Base-by-base conservation (phyloP, 2,888 invertebrate genomes). In the Ceramica pisi region DNA sequence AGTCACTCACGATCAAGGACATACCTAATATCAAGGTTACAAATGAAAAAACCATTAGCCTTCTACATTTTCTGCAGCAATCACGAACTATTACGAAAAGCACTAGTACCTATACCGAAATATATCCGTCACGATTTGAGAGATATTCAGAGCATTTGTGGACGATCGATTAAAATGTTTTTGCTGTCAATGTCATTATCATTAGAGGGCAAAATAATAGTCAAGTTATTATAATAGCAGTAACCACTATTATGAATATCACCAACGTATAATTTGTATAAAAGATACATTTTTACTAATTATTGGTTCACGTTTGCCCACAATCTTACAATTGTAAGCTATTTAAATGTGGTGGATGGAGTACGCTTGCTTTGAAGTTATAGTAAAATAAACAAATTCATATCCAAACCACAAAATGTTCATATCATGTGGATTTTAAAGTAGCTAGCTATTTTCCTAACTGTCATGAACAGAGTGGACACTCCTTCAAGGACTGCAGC, bases 71-170 rank as follows among this genome's bases (percentile, higher is more conserved):
- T 57, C 26, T n/a, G 10, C 26, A 19, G 23, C 55, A 55, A 60
- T 60, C 16, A 38, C 12, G 21, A 14, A 31, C 8, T 10, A 44
- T 59, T 41, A 50, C 9, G 50, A 55, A 26, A 59, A 23, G 26
- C 50, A 48, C 35, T 62, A 41, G 23, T 1, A 64, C 7, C 7
- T 38, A 38, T 1, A 51, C 12, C 10, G n/a, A 56, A 73, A 56
- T 53, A 31, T 46, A 53, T 53, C 70, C 2, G 55, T 73, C 74
- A 76, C 80, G 74, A 79, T 56, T 61, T 55, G 14, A 41, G n/a
- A 7, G 12, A 35, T n/a, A 57, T 71, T 44, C 38, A 14, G 16
- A 23, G 23, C 62, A 46, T 41, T 74, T 38, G n/a, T 31, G 0
- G 50, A 7, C n/a, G n/a, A 65, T 51, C 38, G 38, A 73, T 79